phyloP scores from a whole-genome alignment of 2,113 vertebrate genomes.

The Neomonachus schauinslandi region DNA sequence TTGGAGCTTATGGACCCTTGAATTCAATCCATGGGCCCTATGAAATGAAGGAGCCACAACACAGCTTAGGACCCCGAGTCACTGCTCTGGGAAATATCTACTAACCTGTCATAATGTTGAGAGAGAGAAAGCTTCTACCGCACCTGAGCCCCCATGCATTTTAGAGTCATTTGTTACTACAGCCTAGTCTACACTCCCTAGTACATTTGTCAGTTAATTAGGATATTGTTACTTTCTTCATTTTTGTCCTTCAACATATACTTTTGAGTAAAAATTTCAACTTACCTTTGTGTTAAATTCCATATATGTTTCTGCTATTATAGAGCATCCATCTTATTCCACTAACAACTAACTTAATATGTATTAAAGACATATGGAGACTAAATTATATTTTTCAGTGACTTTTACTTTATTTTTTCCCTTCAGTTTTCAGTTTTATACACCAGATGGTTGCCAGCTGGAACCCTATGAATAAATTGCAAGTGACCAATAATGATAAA shows the following conservation, averaged over 20 bases:
- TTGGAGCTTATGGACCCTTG: neutral
- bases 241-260: neutral
- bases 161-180: neutral
- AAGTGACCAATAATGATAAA: constrained; percentile 54
- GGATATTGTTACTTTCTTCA: neutral
- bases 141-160: neutral
- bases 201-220: constrained; percentile 8
- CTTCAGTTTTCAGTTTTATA: constrained; percentile 38
- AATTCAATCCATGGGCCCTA: neutral
- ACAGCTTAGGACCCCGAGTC: neutral
- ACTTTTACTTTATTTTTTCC: constrained; percentile 1
- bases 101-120: neutral
- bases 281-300: neutral
- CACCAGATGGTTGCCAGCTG: constrained; percentile 43
- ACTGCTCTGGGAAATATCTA: constrained; percentile 6
- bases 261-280: constrained; percentile 43
- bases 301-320: neutral
- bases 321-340: neutral
- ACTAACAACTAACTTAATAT: constrained; percentile 15
- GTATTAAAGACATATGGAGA: constrained; percentile 15
- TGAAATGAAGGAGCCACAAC: neutral
- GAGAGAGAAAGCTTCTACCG: neutral
- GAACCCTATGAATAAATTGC: constrained; percentile 44
- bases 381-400: constrained; percentile 14
- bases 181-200: neutral